These are phyloP conservation scores for Cybosia mesomella DNA, from an alignment of 2,888 invertebrate genomes.

Conservation along the genomic window DNA sequence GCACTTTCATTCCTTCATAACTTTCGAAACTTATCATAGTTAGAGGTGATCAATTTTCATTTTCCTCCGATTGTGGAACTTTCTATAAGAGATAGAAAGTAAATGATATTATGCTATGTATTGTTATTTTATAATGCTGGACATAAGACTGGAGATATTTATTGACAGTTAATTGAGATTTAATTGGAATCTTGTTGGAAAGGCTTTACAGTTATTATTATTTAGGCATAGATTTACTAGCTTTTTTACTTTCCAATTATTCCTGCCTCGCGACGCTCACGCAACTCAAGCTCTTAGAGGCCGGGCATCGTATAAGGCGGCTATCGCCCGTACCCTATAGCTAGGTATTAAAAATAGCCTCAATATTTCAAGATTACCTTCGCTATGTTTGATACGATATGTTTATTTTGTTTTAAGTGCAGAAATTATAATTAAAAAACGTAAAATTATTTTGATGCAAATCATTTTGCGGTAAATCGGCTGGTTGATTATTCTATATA, in stretches of 20 bases:
- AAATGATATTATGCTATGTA: constrained; percentile 53
- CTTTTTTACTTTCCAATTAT: not conserved
- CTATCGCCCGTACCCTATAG: no score
- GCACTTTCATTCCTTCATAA: constrained; percentile 79
- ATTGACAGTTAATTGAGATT: not conserved
- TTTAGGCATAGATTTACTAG: not conserved
- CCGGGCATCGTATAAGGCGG: no score
- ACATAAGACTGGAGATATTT: not conserved
- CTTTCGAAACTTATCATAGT: constrained; percentile 84
- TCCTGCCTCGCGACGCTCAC: not conserved
- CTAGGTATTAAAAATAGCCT: no score
- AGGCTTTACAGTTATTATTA: not conserved
- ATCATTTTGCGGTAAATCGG: no score
- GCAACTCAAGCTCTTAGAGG: not conserved
- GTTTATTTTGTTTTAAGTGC: no score
- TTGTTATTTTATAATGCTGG: constrained; percentile 39
- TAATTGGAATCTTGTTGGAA: not conserved
- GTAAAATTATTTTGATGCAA: no score
- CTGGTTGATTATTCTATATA: no score
- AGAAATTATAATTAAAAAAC: no score
- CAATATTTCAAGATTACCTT: no score
- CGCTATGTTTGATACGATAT: no score
- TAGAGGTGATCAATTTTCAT: constrained; percentile 84
- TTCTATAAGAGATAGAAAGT: constrained; percentile 66
- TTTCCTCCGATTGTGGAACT: constrained; percentile 75